Evolutionary conservation across 2,888 invertebrate genomes (phyloP).

Genomic region (Eupsilia transversa): DNA sequence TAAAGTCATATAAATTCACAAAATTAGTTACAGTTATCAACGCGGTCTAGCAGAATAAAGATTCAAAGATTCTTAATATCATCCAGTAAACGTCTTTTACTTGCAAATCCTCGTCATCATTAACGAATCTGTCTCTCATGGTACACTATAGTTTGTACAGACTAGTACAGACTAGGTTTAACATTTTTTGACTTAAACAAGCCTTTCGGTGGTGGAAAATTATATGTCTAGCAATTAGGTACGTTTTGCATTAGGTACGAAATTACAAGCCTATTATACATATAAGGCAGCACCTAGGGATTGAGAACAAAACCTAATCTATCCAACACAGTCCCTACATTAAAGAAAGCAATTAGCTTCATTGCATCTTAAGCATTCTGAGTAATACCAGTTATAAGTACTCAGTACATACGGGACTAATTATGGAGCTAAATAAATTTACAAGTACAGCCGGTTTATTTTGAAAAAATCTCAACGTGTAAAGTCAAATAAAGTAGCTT

Average conservation of each 20-base stretch:
- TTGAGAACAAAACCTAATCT: conserved; percentile 19
- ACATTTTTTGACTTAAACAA: neutral
- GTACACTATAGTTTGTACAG: neutral
- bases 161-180: neutral
- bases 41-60: neutral
- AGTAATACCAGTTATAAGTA: conserved; percentile 4
- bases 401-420: neutral
- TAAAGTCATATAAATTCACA: neutral
- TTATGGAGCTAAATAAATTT: neutral
- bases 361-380: conserved; percentile 12
- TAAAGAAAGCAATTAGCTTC: conserved; percentile 24
- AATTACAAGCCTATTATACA: neutral
- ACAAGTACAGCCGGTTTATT: neutral
- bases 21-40: neutral
- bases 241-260: neutral
- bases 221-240: neutral
- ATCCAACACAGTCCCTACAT: conserved; percentile 6
- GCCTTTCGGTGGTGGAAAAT: neutral
- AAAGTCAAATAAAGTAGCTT: neutral
- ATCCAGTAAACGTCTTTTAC: neutral
- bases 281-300: neutral
- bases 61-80: neutral
- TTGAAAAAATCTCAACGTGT: neutral
- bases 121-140: neutral
- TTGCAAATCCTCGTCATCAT: neutral